A percentile compares a stretch with the other conserved stretches of the same genome.
Evolutionary conservation across 2,113 vertebrate species (phyloP).

Genomic region (Burhinus bistriatus): DNA sequence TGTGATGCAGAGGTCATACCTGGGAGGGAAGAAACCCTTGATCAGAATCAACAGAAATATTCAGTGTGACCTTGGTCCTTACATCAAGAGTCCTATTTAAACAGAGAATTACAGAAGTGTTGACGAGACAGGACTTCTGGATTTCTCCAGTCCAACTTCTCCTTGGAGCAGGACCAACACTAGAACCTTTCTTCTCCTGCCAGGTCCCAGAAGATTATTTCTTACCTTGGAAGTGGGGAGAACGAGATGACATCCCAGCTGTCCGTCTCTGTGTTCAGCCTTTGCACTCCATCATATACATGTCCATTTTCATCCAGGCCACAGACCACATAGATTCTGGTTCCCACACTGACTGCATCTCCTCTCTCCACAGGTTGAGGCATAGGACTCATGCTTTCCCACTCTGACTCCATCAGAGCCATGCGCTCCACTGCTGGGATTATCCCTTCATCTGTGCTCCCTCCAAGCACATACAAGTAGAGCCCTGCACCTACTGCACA

Average conservation of each 20-base stretch:
- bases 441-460: constrained; percentile 81
- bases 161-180: not conserved
- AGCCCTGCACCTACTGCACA: constrained; percentile 78
- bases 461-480: constrained; percentile 81
- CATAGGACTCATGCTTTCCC: constrained; percentile 80
- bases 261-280: constrained; percentile 72
- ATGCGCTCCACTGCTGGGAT: constrained; percentile 80
- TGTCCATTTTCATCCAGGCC: constrained; percentile 89
- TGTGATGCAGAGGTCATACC: constrained; percentile 86
- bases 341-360: constrained; percentile 63
- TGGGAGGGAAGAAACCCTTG: constrained; percentile 31
- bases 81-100: not conserved
- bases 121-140: not conserved
- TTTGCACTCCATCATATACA: constrained; percentile 83
- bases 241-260: constrained; percentile 85
- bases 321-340: constrained; percentile 82
- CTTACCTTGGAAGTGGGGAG: constrained; percentile 85
- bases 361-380: constrained; percentile 84
- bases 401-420: constrained; percentile 69
- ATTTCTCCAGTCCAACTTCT: not conserved
- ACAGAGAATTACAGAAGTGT: not conserved
- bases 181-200: not conserved
- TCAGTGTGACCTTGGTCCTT: not conserved
- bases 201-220: not conserved
- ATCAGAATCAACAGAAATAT: not conserved